These are phyloP conservation scores for Poeciliopsis turrubarensis DNA, from an alignment of 2,113 vertebrate species.

Conservation along the genomic window DNA sequence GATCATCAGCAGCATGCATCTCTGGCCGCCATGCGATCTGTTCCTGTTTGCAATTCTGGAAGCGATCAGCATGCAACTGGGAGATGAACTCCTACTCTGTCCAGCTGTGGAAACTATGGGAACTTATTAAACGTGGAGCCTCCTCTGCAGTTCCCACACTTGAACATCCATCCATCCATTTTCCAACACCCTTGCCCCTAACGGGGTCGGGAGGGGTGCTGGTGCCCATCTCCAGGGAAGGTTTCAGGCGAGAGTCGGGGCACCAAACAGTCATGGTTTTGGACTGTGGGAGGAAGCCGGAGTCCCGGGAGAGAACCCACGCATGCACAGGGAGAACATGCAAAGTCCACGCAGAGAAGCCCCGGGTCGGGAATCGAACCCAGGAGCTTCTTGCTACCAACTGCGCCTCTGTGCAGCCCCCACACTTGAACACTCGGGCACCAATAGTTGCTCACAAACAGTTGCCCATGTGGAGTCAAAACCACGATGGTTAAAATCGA, in stretches of 20 bases:
- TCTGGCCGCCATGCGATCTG: neutral
- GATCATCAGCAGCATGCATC: neutral
- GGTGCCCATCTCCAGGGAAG: no score
- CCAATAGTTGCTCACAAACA: neutral
- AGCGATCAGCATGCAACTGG: neutral
- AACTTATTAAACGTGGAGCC: slow-evolving; percentile 42
- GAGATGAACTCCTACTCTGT: neutral
- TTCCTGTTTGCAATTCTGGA: neutral
- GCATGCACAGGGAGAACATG: no score
- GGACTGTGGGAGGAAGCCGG: no score
- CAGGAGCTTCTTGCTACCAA: no score
- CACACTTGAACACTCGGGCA: slow-evolving; percentile 1
- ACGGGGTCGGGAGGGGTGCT: no score
- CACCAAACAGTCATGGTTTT: no score
- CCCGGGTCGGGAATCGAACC: no score
- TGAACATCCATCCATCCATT: neutral
- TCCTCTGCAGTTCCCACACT: slow-evolving; percentile 51
- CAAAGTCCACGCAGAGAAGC: no score
- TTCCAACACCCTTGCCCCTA: no score
- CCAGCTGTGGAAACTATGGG: slow-evolving; percentile 36
- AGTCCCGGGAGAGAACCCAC: no score
- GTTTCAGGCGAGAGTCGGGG: no score
- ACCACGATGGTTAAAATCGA: slow-evolving; percentile 1
- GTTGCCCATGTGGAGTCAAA: neutral
- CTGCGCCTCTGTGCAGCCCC: slow-evolving; percentile 31